These are phyloP conservation scores for Cephalopholis sonnerati DNA, from an alignment of 2,113 vertebrate genomes.

Conservation along the genomic window DNA sequence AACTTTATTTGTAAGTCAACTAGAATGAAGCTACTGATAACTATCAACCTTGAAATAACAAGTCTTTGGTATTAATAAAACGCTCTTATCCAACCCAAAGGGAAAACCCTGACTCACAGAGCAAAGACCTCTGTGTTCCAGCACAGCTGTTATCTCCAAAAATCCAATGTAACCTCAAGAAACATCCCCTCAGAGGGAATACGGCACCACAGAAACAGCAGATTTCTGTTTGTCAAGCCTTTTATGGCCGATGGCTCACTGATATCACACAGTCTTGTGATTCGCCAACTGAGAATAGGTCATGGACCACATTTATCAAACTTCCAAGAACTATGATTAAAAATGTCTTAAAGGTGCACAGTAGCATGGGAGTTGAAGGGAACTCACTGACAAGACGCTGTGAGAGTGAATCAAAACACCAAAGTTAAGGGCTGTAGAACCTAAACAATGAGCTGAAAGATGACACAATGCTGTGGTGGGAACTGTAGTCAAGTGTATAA, in stretches of 20 bases:
- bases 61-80: conserved; percentile 33
- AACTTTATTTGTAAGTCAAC: conserved; percentile 29
- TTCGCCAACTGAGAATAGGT: neutral
- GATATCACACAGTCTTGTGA: neutral
- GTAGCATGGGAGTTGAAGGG: neutral
- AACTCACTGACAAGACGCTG: neutral
- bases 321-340: neutral
- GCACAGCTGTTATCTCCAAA: conserved; percentile 72
- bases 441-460: too few species aligned
- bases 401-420: neutral
- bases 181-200: conserved; percentile 50
- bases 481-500: too few species aligned
- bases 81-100: conserved; percentile 33
- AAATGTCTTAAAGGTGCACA: neutral
- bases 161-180: conserved; percentile 54
- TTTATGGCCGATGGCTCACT: neutral
- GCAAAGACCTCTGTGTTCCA: conserved; percentile 68
- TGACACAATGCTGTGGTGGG: too few species aligned
- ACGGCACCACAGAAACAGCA: conserved; percentile 39
- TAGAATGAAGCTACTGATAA: conserved; percentile 4
- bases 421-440: neutral
- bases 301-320: neutral
- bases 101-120: conserved; percentile 62
- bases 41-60: conserved; percentile 20
- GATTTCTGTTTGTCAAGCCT: conserved; percentile 10